Conservation (phyloP, 1,140 invertebrate genomes). For the Carposina sasakii region DNA sequence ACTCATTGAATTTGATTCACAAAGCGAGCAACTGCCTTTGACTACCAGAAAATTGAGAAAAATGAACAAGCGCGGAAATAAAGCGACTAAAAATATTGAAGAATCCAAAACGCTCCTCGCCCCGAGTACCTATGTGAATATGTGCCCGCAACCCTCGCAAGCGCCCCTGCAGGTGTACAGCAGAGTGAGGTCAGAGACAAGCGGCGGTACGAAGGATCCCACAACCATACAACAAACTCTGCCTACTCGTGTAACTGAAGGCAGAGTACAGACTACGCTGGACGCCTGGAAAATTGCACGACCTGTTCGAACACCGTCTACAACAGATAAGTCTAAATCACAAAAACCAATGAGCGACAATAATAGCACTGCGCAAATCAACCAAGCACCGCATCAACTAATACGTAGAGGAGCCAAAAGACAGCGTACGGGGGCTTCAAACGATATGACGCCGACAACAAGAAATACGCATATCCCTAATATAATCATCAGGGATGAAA, state of each 20-base stretch:
- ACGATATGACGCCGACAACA: not conserved
- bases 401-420: not conserved
- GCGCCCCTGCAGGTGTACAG: not conserved
- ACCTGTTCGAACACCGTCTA: not conserved
- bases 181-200: not conserved
- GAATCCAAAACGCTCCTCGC: not conserved
- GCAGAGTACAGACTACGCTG: conserved; percentile 4
- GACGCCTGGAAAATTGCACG: not conserved
- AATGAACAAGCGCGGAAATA: not conserved
- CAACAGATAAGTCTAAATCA: not conserved
- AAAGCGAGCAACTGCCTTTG: not conserved
- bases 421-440: conserved; percentile 1
- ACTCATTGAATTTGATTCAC: not conserved
- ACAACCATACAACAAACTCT: not conserved
- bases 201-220: not conserved
- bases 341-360: conserved; percentile 1
- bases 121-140: not conserved
- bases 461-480: not conserved
- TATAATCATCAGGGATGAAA: too few relatives aligned
- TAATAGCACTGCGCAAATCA: too few relatives aligned
- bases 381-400: not conserved
- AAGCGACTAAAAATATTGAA: not conserved
- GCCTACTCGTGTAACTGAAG: not conserved
- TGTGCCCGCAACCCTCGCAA: not conserved
- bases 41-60: not conserved